Base-by-base conservation (phyloP, 2,113 vertebrate species). In the Mustelus asterias region DNA sequence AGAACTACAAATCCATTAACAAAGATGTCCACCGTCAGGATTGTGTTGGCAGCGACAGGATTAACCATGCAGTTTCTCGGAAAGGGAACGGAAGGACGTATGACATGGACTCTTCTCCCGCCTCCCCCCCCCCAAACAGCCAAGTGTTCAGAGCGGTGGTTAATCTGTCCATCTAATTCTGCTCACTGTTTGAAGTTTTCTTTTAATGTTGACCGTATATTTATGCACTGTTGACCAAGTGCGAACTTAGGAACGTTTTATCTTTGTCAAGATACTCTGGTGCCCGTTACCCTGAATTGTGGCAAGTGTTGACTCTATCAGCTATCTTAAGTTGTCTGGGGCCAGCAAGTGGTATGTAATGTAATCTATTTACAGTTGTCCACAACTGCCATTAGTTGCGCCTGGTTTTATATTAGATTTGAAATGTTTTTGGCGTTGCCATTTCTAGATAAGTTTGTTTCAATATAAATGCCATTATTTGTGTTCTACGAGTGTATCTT, bases 1-100 rank as follows among this genome's bases (percentile, higher is more conserved):
- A 95, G 69, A 95, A 95, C 94, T 95, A 95, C 94, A 95, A 72
- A 76, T 54, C 94, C 67, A 37, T 69, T 37, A 69, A 41, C 37
- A 69, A 94, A 69, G 60, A 65, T 94, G 92, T 94, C 92, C 63
- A 89, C 48, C 60, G 92, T 69, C 67, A 95, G 67, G 41, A 95
- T 95, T 54, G 94, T 54, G 94, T 95, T 70, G 94, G 94, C 44
- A 95, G 65, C 44, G 72, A 72, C 72, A 76, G 67, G 94, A 72
- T 72, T 48, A 95, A 72, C 41, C 26, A 10, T 48, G 94, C 20
- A 24, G 20, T 76, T 72, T 70, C 94, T 94, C 41, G 92, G 67
- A 72, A 72, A 90, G 60, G 88, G 29, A 95, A 70, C 63, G 65
- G 94, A 95, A 44, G 94, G 26, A 95, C 69, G 41, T 72, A 72